Base-by-base conservation (phyloP, 1,140 invertebrate genomes). In the Ditylenchus dipsaci region DNA sequence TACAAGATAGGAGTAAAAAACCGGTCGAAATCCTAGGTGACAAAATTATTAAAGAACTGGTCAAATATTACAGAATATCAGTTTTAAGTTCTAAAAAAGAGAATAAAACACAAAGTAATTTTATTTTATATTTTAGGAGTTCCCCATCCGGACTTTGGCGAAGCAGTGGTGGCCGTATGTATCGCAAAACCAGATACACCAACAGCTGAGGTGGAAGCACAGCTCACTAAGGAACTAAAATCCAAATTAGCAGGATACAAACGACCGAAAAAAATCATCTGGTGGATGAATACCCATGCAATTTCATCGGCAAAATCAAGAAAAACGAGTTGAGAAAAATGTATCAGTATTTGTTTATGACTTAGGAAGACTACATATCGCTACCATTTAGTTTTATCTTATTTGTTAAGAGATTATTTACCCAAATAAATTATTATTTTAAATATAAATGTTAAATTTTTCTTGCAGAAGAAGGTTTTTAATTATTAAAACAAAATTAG, bases 111-210 rank as follows among this genome's bases (percentile, higher is more conserved):
- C 43, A 59, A 19, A 11, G 19, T 21, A 38, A 11, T 19, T 59
- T 23, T 59, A 21, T 56, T 61, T 63, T 63, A 53, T 21, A 59
- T 21, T 65, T 59, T 56, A 65, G 63, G 63, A 9, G 73, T 75
- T 47, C 80, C 80, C 19, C 80, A 82, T 67, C 61, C 71, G 17
- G 80, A 82, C 65, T 82, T 82, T 47, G 80, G 80, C 42, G 80
- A 82, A 65, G 81, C 75, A 21, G 80, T 82, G 3, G 73, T 82
- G 5, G 80, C 77, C 17, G 73, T 82, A 23, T 77, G 74, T 26
- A 74, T 72, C 9, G 17, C 66, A 19, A 70, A 57, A n/a, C 53
- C 68, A 1, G 19, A 21, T 3, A 1, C 23, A 15, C 15, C 26
- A 59, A 42, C 49, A 42, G 42, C 26, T 68, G 5, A 19, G 63